Conservation (phyloP, 1,140 invertebrate genomes). For the Asbolus verrucosus region DNA sequence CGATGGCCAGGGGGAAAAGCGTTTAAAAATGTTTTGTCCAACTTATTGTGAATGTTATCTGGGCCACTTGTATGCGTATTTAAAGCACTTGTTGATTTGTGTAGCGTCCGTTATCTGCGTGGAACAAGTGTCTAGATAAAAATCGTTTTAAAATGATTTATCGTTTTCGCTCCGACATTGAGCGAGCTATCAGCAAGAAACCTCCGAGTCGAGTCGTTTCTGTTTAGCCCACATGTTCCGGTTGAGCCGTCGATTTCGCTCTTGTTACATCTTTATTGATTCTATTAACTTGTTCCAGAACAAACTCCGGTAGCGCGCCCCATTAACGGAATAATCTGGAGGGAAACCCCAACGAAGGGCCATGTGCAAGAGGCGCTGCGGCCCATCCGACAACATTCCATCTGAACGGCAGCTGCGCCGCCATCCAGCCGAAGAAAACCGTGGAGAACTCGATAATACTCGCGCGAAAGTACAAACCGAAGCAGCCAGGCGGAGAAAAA, state of each 20-base stretch:
- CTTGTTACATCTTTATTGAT: too few species aligned
- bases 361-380: slow-evolving; percentile 58
- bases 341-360: slow-evolving; percentile 45
- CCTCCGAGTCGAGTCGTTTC: too few species aligned
- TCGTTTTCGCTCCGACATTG: too few species aligned
- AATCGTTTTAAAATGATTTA: too few species aligned
- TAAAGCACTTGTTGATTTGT: too few species aligned
- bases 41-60: too few species aligned
- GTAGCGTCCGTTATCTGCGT: too few species aligned
- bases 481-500: not conserved
- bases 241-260: not conserved
- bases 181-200: too few species aligned
- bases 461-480: not conserved
- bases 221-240: not conserved
- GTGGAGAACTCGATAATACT: slow-evolving; percentile 5
- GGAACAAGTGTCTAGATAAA: too few species aligned
- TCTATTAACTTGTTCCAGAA: not conserved
- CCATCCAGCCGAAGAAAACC: not conserved
- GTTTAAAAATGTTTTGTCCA: too few species aligned
- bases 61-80: too few species aligned
- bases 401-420: slow-evolving; percentile 46
- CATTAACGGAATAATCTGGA: slow-evolving; percentile 55
- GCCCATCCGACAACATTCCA: slow-evolving; percentile 57
- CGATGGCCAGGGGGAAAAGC: too few species aligned
- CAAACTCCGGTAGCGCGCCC: not conserved